These are phyloP conservation scores for Cettia cetti DNA, from an alignment of 2,113 vertebrate species.

Conservation along the genomic window DNA sequence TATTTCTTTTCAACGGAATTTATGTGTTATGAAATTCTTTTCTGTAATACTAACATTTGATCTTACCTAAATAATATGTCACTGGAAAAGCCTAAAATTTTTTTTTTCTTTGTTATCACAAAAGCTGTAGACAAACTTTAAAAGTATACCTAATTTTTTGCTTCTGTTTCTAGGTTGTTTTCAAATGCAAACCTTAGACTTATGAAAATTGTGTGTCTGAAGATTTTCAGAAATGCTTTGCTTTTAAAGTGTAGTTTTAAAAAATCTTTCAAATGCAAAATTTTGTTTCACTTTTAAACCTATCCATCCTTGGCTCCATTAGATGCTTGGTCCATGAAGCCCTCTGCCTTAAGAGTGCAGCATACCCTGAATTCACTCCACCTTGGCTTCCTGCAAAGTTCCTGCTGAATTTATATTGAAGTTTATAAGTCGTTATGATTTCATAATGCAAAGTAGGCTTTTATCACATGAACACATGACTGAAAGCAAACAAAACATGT, in stretches of 20 bases:
- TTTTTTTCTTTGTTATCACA: not conserved
- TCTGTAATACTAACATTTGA: not conserved
- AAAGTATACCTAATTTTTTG: not conserved
- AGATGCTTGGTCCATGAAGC: not conserved
- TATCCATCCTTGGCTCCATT: not conserved
- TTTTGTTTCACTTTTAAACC: not conserved
- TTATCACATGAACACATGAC: not conserved
- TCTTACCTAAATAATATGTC: not conserved
- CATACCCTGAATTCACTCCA: not conserved
- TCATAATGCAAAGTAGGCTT: not conserved
- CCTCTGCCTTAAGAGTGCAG: not conserved
- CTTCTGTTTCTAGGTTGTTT: not conserved
- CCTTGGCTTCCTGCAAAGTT: not conserved
- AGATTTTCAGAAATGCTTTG: not conserved
- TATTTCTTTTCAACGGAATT: not conserved
- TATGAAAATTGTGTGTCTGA: not conserved
- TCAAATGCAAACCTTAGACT: not conserved
- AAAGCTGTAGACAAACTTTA: not conserved
- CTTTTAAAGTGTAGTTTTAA: not conserved
- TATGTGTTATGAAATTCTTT: not conserved
- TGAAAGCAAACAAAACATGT: not conserved
- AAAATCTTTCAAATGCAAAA: not conserved
- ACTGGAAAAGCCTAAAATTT: not conserved
- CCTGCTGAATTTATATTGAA: not conserved
- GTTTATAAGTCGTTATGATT: not conserved